These are phyloP conservation scores for Odontothrips loti DNA, from an alignment of 2,888 invertebrate genomes.

Conservation along the genomic window DNA sequence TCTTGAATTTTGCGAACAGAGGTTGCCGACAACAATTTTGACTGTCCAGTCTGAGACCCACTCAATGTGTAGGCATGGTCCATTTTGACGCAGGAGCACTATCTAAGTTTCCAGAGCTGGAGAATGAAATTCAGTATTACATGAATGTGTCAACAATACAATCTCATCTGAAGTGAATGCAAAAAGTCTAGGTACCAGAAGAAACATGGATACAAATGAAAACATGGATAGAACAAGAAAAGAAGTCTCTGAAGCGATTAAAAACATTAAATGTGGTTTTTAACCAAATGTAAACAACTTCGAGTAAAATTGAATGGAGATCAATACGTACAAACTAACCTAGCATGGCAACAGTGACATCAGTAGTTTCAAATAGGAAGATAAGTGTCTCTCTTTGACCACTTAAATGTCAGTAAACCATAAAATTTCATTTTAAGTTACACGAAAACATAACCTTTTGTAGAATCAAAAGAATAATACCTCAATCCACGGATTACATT, in stretches of 20 bases:
- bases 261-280: background rate
- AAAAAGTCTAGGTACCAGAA: background rate
- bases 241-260: too few species aligned
- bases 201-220: background rate
- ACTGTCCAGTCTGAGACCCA: background rate
- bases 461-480: background rate
- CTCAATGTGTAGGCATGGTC: constrained; percentile 16
- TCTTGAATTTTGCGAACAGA: background rate
- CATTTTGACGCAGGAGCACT: background rate
- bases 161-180: too few species aligned
- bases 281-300: background rate
- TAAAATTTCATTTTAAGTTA: background rate
- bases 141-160: too few species aligned
- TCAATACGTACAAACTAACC: background rate
- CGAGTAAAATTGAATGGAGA: background rate
- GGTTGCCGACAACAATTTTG: background rate
- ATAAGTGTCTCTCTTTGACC: background rate
- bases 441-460: constrained; percentile 19
- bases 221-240: background rate
- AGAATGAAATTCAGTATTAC: too few species aligned
- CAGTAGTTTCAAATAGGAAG: background rate
- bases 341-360: background rate
- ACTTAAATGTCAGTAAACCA: too few species aligned
- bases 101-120: too few species aligned
- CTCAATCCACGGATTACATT: constrained; percentile 5